Evolutionary conservation across 2,888 invertebrate genomes (phyloP).

Genomic region (Subacronicta megacephala): DNA sequence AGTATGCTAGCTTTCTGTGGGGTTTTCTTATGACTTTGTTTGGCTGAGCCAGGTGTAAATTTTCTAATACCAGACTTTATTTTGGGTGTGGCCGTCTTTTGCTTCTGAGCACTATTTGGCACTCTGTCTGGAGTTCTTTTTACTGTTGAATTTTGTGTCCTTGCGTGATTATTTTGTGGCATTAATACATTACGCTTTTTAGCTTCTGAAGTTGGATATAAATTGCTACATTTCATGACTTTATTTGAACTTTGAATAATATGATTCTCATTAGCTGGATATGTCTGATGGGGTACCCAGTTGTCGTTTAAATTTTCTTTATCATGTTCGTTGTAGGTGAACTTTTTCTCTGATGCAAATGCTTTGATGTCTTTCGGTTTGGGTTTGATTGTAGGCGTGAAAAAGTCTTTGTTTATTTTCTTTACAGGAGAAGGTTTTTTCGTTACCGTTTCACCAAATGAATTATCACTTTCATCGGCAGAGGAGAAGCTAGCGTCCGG

Average conservation of each 20-base stretch:
- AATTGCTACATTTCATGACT: conserved; percentile 41
- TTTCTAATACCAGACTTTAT: conserved; percentile 80
- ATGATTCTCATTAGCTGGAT: conserved; percentile 66
- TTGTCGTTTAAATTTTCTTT: conserved; percentile 74
- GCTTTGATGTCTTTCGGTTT: conserved; percentile 65
- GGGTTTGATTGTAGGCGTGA: conserved; percentile 69
- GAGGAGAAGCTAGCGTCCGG: conserved; percentile 74
- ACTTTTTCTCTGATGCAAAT: conserved; percentile 75
- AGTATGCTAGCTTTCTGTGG: conserved; percentile 66
- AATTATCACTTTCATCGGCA: conserved; percentile 78
- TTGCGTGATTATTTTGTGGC: conserved; percentile 65
- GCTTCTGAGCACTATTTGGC: conserved; percentile 66
- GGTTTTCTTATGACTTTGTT: conserved; percentile 73
- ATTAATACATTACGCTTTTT: conserved; percentile 68
- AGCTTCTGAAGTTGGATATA: conserved; percentile 61
- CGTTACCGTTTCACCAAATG: conserved; percentile 69
- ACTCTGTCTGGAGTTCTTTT: conserved; percentile 77
- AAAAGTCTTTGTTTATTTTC: conserved; percentile 64
- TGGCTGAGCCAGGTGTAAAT: conserved; percentile 77
- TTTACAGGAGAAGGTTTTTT: conserved; percentile 63
- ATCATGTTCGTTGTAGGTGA: conserved; percentile 59
- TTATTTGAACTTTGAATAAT: conserved; percentile 60
- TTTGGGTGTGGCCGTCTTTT: conserved; percentile 76
- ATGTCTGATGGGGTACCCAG: conserved; percentile 65
- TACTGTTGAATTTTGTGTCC: conserved; percentile 54